phyloP scores from a whole-genome alignment of 2,888 invertebrate species.

The Tanypteryx hageni region DNA sequence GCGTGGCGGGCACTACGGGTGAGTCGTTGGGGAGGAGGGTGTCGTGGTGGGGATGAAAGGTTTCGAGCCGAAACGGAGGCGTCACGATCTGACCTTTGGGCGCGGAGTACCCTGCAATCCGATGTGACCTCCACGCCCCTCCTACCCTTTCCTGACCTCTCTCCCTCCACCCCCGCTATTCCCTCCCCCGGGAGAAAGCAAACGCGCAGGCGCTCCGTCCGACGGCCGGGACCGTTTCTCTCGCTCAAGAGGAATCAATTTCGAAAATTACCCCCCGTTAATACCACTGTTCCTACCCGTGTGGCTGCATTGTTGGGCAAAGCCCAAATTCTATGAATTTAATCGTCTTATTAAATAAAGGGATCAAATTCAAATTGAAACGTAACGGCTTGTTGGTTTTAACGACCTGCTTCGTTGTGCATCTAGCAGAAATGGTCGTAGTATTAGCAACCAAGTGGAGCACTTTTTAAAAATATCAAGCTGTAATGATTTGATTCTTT shows the following conservation, averaged over 20 bases:
- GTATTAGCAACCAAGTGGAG: too few species aligned
- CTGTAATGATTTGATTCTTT: too few species aligned
- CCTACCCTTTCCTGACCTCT: not conserved
- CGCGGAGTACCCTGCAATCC: slow-evolving; percentile 56
- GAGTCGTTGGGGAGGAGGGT: not conserved
- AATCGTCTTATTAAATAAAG: too few species aligned
- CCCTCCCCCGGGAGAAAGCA: not conserved
- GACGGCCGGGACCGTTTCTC: not conserved
- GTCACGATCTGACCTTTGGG: slow-evolving; percentile 51
- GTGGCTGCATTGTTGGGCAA: too few species aligned
- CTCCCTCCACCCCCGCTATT: not conserved
- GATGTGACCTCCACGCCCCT: slow-evolving; percentile 36
- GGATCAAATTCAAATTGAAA: too few species aligned
- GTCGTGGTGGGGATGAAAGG: slow-evolving; percentile 10
- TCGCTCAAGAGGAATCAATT: slow-evolving; percentile 15
- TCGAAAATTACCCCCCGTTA: slow-evolving; percentile 44
- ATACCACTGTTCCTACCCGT: not conserved
- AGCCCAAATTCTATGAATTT: too few species aligned
- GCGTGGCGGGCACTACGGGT: not conserved
- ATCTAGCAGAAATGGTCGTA: too few species aligned
- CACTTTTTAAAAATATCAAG: too few species aligned
- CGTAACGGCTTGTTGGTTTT: too few species aligned
- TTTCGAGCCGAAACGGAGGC: slow-evolving; percentile 42
- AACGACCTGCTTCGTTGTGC: too few species aligned
- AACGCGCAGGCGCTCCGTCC: slow-evolving; percentile 1